Conservation (phyloP, 2,888 invertebrate species). For the Platerodrilus igneus region DNA sequence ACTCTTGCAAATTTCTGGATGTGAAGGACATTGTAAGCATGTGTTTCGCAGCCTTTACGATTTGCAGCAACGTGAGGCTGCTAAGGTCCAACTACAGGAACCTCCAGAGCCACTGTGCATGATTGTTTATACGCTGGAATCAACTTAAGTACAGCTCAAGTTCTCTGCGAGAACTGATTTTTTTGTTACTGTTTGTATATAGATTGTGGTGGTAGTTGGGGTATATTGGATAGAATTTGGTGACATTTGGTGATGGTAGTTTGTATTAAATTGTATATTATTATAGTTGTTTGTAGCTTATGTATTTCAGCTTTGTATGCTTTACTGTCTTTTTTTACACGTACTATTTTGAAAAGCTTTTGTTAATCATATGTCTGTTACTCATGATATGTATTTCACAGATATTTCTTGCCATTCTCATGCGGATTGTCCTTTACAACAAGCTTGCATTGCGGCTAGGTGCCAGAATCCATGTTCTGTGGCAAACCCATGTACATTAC, state of each 20-base stretch:
- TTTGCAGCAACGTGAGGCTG: constrained; percentile 35
- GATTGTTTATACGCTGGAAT: constrained; percentile 30
- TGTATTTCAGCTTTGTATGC: constrained; percentile 30
- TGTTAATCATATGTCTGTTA: constrained; percentile 20
- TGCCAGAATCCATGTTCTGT: constrained; percentile 79
- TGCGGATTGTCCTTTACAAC: constrained; percentile 70
- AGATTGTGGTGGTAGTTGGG: constrained; percentile 23
- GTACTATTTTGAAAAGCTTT: constrained; percentile 5
- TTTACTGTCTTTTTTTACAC: constrained; percentile 23
- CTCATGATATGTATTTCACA: constrained; percentile 42
- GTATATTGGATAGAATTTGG: constrained; percentile 7
- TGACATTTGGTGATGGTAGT: constrained; percentile 16
- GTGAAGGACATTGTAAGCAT: constrained; percentile 35
- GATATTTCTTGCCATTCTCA: constrained; percentile 77
- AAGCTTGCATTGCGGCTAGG: constrained; percentile 73
- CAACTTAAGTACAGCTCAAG: constrained; percentile 31
- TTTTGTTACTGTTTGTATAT: constrained; percentile 16
- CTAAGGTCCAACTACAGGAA: constrained; percentile 39
- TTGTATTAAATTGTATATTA: constrained; percentile 11
- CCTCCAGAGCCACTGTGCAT: constrained; percentile 37
- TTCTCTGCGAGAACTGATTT: constrained; percentile 34
- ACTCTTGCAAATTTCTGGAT: constrained; percentile 28
- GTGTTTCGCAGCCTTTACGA: constrained; percentile 34
- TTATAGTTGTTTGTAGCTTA: constrained; percentile 12
- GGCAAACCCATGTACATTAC: constrained; percentile 67